phyloP scores from a whole-genome alignment of 2,888 invertebrate species.

The Sylvicola cinctus region DNA sequence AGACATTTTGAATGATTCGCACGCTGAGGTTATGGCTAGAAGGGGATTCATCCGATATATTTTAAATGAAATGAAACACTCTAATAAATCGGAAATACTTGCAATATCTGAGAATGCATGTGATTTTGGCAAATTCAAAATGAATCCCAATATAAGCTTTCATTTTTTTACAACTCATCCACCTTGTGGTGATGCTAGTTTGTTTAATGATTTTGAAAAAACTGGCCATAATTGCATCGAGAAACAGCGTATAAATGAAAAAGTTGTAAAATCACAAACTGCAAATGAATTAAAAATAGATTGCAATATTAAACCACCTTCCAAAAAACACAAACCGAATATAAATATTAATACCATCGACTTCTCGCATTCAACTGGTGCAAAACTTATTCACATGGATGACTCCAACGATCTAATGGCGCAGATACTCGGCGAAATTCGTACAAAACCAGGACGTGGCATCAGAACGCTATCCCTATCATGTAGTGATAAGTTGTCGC shows the following conservation, averaged over 20 bases:
- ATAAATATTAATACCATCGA: slow-evolving; percentile 4
- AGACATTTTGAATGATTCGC: slow-evolving; percentile 66
- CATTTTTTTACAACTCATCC: slow-evolving; percentile 73
- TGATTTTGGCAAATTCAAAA: slow-evolving; percentile 19
- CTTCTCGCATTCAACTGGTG: slow-evolving; percentile 53
- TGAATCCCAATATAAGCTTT: slow-evolving; percentile 41
- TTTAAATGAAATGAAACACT: slow-evolving; percentile 34
- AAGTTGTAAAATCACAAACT: no score
- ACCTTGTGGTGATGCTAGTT: slow-evolving; percentile 89
- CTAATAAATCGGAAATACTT: neutral
- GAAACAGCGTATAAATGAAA: no score
- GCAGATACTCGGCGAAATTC: slow-evolving; percentile 46
- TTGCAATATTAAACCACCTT: no score
- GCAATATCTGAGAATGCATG: slow-evolving; percentile 14
- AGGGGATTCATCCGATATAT: slow-evolving; percentile 62
- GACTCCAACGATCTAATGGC: slow-evolving; percentile 34
- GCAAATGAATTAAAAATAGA: no score
- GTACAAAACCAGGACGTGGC: slow-evolving; percentile 83
- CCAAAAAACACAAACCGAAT: slow-evolving; percentile 7
- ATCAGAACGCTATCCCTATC: slow-evolving; percentile 74
- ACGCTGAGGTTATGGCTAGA: slow-evolving; percentile 76
- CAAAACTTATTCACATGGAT: slow-evolving; percentile 46
- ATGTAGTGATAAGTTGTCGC: slow-evolving; percentile 84
- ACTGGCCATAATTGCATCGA: neutral
- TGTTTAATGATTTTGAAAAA: slow-evolving; percentile 28